Evolutionary conservation across 2,113 vertebrate species (phyloP).

Genomic region (Hipposideros armiger): DNA sequence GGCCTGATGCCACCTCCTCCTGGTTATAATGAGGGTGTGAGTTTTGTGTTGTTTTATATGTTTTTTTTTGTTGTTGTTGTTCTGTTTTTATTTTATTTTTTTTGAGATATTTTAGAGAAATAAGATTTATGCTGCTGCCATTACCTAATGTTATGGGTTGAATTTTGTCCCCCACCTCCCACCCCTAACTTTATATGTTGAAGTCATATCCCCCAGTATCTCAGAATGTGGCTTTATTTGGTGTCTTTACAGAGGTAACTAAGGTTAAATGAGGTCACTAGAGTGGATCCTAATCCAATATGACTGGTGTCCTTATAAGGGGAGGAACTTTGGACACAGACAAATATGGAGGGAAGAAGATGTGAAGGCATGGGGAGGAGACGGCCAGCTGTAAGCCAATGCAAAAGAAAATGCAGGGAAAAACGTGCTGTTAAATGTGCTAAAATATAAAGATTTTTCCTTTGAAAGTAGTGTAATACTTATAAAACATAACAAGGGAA

Average conservation of each 20-base stretch:
- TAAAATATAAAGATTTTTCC: background rate
- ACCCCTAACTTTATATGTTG: background rate
- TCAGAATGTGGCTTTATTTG: background rate
- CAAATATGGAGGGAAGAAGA: background rate
- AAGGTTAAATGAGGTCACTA: background rate
- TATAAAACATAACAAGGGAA: background rate
- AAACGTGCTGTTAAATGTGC: background rate
- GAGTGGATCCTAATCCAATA: background rate
- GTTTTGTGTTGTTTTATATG: background rate
- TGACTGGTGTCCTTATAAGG: background rate
- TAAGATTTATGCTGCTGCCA: background rate
- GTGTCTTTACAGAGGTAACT: background rate
- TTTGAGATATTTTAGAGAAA: background rate
- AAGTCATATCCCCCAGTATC: background rate
- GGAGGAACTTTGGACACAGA: background rate
- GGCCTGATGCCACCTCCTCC: too few relatives aligned
- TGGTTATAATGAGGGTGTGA: background rate
- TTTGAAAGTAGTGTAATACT: constrained; percentile 2
- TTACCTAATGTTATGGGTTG: background rate
- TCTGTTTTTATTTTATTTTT: background rate
- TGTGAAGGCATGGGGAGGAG: background rate
- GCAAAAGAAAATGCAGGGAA: background rate
- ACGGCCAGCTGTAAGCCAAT: background rate
- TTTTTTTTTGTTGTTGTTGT: background rate
- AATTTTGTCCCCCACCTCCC: background rate